Conservation (phyloP, 1,140 invertebrate genomes). For the Trialeurodes vaporariorum region DNA sequence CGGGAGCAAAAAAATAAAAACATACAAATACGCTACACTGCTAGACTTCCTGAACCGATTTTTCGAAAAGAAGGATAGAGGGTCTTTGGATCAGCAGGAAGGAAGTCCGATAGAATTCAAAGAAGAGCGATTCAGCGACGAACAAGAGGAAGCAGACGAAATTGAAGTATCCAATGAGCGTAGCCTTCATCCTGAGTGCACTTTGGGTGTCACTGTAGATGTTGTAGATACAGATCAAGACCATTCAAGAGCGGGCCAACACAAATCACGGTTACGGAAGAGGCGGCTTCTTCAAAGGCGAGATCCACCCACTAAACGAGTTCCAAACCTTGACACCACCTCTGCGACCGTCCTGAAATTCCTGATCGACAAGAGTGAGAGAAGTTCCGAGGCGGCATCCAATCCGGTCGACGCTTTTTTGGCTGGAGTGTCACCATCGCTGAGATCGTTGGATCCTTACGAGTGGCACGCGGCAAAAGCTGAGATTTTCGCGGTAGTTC, state of each 20-base stretch:
- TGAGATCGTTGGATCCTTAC: slow-evolving; percentile 18
- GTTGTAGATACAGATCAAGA: not conserved
- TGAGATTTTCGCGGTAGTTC: slow-evolving; percentile 20
- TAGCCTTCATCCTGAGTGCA: not conserved
- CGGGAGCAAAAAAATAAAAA: slow-evolving; percentile 5
- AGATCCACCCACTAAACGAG: not conserved
- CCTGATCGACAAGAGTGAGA: slow-evolving; percentile 7
- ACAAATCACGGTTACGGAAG: not conserved
- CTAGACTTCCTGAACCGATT: not conserved
- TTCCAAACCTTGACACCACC: not conserved
- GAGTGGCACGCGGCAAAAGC: slow-evolving; percentile 16
- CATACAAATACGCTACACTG: slow-evolving; percentile 3
- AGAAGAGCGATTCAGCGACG: not conserved
- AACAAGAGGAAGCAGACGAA: not conserved
- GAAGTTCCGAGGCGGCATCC: not conserved
- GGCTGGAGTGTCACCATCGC: slow-evolving; percentile 16
- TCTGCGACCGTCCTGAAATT: slow-evolving; percentile 8
- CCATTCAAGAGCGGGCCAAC: not conserved
- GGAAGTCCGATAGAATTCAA: not conserved
- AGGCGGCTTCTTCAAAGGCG: not conserved
- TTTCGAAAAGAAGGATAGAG: slow-evolving; percentile 1
- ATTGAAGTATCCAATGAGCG: not conserved
- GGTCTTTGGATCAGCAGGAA: not conserved
- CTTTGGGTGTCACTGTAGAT: not conserved
- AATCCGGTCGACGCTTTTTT: slow-evolving; percentile 20